Evolutionary conservation across 2,888 invertebrate genomes (phyloP).

Genomic region (Rhagonycha fulva): DNA sequence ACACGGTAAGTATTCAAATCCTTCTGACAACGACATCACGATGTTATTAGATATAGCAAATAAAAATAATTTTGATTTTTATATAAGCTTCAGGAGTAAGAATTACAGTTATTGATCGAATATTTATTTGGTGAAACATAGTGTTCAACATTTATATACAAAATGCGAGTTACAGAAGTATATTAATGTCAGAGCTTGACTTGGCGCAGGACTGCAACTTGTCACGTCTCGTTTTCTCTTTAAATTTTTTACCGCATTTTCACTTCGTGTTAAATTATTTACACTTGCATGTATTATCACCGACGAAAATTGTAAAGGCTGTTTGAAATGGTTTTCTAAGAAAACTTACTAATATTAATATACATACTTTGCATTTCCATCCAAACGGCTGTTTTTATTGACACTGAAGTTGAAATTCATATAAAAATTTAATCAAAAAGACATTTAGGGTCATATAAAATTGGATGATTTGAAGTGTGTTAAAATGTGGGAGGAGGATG

Average conservation of each 20-base stretch:
- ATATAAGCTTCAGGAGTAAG: not conserved
- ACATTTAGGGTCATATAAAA: not conserved
- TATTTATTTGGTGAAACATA: slow-evolving; percentile 19
- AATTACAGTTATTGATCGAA: slow-evolving; percentile 14
- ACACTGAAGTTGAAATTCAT: no score
- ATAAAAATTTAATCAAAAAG: not conserved
- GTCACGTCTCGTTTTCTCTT: slow-evolving; percentile 24
- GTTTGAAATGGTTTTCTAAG: not conserved
- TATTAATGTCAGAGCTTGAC: slow-evolving; percentile 25
- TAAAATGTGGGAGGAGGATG: not conserved
- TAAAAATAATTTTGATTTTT: not conserved
- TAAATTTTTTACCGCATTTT: slow-evolving; percentile 24
- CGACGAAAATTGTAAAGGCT: not conserved
- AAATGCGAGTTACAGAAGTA: slow-evolving; percentile 26
- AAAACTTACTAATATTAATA: not conserved
- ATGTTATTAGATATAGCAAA: not conserved
- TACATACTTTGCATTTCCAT: no score
- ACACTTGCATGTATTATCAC: slow-evolving; percentile 18
- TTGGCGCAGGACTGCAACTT: slow-evolving; percentile 22
- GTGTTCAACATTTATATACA: slow-evolving; percentile 25
- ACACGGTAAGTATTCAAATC: not conserved
- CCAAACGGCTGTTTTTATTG: no score
- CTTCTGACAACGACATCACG: not conserved
- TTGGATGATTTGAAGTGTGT: not conserved
- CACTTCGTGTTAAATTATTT: slow-evolving; percentile 23